These are phyloP conservation scores for Agrypnus murinus DNA, from an alignment of 2,888 invertebrate species.

Conservation along the genomic window DNA sequence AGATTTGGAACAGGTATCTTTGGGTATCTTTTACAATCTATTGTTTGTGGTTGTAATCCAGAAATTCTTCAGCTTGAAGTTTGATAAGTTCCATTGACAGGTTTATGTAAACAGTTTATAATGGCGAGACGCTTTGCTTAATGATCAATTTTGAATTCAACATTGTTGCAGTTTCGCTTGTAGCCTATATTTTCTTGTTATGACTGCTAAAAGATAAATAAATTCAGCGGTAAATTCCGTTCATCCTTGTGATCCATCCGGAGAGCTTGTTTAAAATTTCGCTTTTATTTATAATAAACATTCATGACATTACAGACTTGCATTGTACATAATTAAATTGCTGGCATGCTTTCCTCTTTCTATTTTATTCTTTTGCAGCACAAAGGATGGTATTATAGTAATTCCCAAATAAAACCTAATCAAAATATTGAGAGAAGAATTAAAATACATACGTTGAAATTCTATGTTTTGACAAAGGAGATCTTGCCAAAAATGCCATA, in stretches of 20 bases:
- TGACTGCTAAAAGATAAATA: conserved; percentile 42
- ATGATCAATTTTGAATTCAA: conserved; percentile 36
- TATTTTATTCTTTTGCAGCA: too few relatives aligned
- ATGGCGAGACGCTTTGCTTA: conserved; percentile 25
- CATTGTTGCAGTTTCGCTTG: conserved; percentile 40
- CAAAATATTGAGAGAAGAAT: too few relatives aligned
- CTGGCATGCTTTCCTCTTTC: neutral
- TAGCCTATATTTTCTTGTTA: conserved; percentile 40
- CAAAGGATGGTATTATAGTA: too few relatives aligned
- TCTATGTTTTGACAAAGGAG: neutral
- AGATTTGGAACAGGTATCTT: neutral
- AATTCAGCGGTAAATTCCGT: conserved; percentile 22
- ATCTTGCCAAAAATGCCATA: neutral
- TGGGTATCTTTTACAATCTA: neutral
- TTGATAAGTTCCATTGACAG: conserved; percentile 32
- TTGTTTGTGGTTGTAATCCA: neutral
- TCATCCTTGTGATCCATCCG: conserved; percentile 22
- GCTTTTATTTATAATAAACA: conserved; percentile 51
- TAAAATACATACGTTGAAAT: too few relatives aligned
- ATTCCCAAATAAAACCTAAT: too few relatives aligned
- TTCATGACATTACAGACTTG: conserved; percentile 33
- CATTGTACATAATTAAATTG: conserved; percentile 7
- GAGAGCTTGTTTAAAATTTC: conserved; percentile 22
- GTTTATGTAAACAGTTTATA: conserved; percentile 34
- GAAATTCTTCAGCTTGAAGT: too few relatives aligned